Percentiles rank a stretch among this genome's conserved stretches.
These are phyloP conservation scores for Nephrotoma guestfalica DNA, from an alignment of 2,888 invertebrate genomes.

Conservation along the genomic window DNA sequence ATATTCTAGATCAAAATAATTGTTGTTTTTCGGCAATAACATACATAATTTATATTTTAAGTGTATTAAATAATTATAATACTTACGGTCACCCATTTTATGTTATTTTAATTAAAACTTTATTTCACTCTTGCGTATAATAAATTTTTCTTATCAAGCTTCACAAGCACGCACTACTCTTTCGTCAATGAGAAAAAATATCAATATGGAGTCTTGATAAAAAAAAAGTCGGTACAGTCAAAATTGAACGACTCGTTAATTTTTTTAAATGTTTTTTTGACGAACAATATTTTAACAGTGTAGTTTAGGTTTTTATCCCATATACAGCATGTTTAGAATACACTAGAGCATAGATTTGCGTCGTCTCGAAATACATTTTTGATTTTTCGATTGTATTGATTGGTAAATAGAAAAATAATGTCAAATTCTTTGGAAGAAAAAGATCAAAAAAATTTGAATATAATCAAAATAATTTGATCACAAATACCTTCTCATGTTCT, in stretches of 20 bases:
- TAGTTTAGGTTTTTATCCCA: not conserved
- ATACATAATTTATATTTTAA: not conserved
- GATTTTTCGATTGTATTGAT: too few species aligned
- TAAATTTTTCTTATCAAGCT: not conserved
- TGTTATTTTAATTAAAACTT: not conserved
- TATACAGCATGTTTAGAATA: not conserved
- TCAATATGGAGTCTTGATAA: not conserved
- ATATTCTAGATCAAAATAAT: not conserved
- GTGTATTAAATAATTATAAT: not conserved
- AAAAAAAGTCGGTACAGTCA: not conserved
- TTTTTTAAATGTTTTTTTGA: not conserved
- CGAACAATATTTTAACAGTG: not conserved
- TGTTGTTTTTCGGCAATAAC: not conserved
- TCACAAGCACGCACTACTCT: not conserved
- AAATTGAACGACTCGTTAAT: not conserved
- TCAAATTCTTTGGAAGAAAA: too few species aligned
- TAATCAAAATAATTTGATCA: too few species aligned
- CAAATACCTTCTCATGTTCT: too few species aligned
- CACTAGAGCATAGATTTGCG: too few species aligned
- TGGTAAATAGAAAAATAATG: too few species aligned
- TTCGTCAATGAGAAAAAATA: not conserved
- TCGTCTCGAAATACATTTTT: too few species aligned
- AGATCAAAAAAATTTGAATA: too few species aligned
- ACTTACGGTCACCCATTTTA: constrained; percentile 5
- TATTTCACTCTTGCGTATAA: not conserved